phyloP scores from a whole-genome alignment of 2,888 invertebrate genomes.

The Acronicta alni region DNA sequence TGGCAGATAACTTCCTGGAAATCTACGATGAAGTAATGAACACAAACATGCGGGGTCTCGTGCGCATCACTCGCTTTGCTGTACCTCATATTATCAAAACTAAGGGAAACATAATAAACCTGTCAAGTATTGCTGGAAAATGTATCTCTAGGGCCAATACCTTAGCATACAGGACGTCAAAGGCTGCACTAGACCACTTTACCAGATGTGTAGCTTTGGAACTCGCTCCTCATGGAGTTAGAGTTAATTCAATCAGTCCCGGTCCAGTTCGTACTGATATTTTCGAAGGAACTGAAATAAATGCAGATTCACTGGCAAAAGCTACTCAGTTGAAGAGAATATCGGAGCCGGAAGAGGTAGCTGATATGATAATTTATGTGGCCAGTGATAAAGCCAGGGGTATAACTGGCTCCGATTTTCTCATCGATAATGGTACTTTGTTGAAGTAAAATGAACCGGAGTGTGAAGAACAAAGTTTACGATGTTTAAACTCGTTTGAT shows the following conservation, averaged over 20 bases:
- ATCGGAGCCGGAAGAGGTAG: conserved; percentile 39
- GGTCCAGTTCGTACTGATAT: conserved; percentile 80
- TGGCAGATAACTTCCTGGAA: conserved; percentile 40
- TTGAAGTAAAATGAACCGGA: conserved; percentile 12
- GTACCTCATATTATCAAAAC: conserved; percentile 57
- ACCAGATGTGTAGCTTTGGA: conserved; percentile 87
- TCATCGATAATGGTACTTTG: conserved; percentile 48
- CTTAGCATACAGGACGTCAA: conserved; percentile 53
- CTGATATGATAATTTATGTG: conserved; percentile 57
- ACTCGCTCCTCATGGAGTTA: conserved; percentile 91
- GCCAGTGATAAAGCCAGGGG: conserved; percentile 64
- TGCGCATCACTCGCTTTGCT: conserved; percentile 55
- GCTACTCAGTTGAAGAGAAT: conserved; percentile 32
- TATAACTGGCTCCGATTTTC: conserved; percentile 60
- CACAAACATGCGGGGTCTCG: conserved; percentile 56
- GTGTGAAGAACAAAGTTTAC: too few relatives aligned
- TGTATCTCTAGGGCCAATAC: conserved; percentile 90
- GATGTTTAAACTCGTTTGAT: too few relatives aligned
- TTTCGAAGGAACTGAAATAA: conserved; percentile 60
- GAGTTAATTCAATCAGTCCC: conserved; percentile 85
- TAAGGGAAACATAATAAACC: conserved; percentile 64
- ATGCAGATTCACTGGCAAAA: neutral
- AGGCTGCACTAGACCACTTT: conserved; percentile 65
- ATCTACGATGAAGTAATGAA: conserved; percentile 57
- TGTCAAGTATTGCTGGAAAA: conserved; percentile 55